Conservation (phyloP, 1,140 invertebrate species). For the Trigoniulus corallinus region DNA sequence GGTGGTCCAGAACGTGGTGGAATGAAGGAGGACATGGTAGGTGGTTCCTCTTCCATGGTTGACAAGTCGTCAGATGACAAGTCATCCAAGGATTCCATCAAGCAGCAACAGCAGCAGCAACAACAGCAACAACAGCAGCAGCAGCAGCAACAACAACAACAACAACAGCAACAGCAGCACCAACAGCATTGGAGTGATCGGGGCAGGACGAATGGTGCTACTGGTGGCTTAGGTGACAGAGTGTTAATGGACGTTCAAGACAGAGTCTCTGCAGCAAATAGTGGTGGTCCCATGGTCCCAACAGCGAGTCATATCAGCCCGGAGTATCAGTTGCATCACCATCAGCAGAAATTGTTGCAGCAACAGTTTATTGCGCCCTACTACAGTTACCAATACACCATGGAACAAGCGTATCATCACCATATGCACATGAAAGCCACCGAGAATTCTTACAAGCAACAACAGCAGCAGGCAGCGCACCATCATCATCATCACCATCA, state of each 20-base stretch:
- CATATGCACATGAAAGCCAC: constrained; percentile 9
- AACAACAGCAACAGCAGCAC: constrained; percentile 26
- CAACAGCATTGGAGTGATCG: constrained; percentile 24
- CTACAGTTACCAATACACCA: constrained; percentile 5
- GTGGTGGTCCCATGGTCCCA: not conserved
- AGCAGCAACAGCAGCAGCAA: constrained; percentile 3
- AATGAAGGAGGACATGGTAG: constrained; percentile 10
- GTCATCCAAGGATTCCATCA: constrained; percentile 27
- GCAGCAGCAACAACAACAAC: constrained; percentile 15
- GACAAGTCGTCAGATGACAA: constrained; percentile 39
- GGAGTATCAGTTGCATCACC: constrained; percentile 19
- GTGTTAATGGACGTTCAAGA: not conserved
- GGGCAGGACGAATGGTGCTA: not conserved
- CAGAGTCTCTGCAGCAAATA: not conserved
- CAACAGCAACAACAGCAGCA: constrained; percentile 7
- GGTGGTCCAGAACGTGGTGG: constrained; percentile 9
- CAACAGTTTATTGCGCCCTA: constrained; percentile 2
- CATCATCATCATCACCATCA: not conserved
- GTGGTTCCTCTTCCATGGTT: constrained; percentile 9
- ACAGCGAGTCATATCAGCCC: not conserved
- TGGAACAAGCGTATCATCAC: constrained; percentile 11
- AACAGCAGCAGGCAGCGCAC: constrained; percentile 11
- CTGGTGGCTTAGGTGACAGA: not conserved
- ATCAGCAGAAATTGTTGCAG: constrained; percentile 10
- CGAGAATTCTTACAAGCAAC: not conserved